Evolutionary conservation across 2,113 vertebrate genomes (phyloP).

Genomic region (Aegithalos caudatus): DNA sequence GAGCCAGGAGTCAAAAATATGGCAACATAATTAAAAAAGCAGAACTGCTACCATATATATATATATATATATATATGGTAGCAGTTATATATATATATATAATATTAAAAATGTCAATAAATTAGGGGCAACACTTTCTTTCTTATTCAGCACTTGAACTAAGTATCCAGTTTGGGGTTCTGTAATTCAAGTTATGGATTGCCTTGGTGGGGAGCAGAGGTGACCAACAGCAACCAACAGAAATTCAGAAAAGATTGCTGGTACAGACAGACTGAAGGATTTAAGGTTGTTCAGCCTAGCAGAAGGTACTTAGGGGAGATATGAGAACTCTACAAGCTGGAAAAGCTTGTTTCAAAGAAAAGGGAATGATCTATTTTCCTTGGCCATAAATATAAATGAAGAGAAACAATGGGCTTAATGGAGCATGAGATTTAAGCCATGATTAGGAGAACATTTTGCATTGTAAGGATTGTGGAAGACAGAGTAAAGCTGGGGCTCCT

Average conservation of each 20-base stretch:
- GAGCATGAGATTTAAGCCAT: background rate
- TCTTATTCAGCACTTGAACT: background rate
- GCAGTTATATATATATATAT: background rate
- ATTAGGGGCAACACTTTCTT: background rate
- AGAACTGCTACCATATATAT: background rate
- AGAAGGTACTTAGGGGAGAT: background rate
- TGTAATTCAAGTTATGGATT: background rate
- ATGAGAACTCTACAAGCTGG: background rate
- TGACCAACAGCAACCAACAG: background rate
- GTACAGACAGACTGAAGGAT: background rate
- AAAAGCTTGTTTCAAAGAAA: background rate
- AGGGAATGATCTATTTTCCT: background rate
- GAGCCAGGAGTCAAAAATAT: background rate
- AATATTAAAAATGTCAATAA: background rate
- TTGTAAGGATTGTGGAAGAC: background rate
- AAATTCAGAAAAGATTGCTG: background rate
- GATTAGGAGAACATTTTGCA: background rate
- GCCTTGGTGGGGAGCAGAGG: background rate
- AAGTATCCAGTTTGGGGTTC: background rate
- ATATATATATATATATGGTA: too few species aligned
- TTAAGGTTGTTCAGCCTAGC: background rate
- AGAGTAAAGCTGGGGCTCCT: background rate
- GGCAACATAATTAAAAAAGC: background rate
- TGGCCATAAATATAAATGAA: background rate
- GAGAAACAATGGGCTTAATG: background rate